Percentiles rank a stretch among this genome's conserved stretches.
Evolutionary conservation across 2,113 vertebrate species (phyloP).

Genomic region (Planiliza haematocheilus): DNA sequence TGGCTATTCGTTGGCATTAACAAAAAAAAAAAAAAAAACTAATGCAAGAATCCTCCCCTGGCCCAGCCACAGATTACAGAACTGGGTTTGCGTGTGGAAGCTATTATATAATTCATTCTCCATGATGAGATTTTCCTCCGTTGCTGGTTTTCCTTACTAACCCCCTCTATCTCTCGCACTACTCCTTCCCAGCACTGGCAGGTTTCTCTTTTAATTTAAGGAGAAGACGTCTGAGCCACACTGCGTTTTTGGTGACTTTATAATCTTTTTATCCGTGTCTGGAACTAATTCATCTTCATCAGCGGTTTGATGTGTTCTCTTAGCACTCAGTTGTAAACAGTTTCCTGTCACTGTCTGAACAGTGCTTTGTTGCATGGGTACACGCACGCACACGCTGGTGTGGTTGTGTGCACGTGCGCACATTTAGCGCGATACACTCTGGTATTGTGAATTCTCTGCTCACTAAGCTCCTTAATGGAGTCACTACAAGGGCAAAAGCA

Average conservation of each 20-base stretch:
- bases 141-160: constrained; percentile 64
- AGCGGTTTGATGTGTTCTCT: constrained; percentile 56
- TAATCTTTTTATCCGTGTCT: constrained; percentile 77
- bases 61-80: constrained; percentile 79
- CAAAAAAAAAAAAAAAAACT: constrained; percentile 62
- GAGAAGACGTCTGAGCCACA: constrained; percentile 44
- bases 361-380: constrained; percentile 4
- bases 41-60: constrained; percentile 79
- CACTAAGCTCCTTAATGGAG: constrained; percentile 77
- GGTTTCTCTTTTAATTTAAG: constrained; percentile 74
- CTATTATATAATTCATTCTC: constrained; percentile 83
- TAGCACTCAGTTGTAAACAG: constrained; percentile 10
- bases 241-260: constrained; percentile 58
- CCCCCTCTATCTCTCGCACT: constrained; percentile 30
- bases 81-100: constrained; percentile 74
- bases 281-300: constrained; percentile 63
- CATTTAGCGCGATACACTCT: constrained; percentile 24
- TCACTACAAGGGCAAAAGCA: constrained; percentile 70
- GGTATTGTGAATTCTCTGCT: constrained; percentile 66
- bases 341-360: background rate
- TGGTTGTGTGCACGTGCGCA: constrained; percentile 4
- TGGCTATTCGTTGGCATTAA: constrained; percentile 77
- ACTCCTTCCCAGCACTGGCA: constrained; percentile 58
- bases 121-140: constrained; percentile 77
- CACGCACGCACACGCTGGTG: background rate